Percentiles rank a stretch among this genome's conserved stretches.
Evolutionary conservation across 2,113 vertebrate genomes (phyloP).

Genomic region (Pristiophorus japonicus): DNA sequence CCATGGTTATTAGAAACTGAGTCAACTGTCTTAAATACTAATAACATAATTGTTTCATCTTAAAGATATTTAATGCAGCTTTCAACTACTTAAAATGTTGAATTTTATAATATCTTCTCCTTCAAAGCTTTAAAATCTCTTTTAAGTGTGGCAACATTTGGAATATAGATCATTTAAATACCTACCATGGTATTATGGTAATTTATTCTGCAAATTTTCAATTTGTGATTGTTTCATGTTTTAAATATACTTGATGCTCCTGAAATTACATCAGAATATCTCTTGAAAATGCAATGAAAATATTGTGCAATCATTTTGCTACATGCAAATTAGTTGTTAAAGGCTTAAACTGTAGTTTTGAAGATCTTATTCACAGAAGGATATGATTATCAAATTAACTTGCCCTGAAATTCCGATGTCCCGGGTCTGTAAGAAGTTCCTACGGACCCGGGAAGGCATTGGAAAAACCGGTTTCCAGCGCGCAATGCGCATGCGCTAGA

Average conservation of each 20-base stretch:
- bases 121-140: background rate
- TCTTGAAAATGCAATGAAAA: background rate
- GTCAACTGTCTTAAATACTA: background rate
- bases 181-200: background rate
- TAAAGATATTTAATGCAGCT: background rate
- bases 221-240: conserved; percentile 14
- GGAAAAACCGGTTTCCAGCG: too few species aligned
- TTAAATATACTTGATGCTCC: background rate
- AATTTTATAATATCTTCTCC: background rate
- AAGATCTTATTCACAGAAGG: background rate
- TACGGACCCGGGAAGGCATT: too few species aligned
- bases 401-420: too few species aligned
- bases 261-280: background rate
- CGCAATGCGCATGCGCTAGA: too few species aligned
- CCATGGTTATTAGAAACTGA: background rate
- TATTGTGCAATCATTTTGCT: background rate
- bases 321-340: background rate
- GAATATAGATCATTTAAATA: background rate
- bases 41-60: background rate
- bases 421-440: too few species aligned
- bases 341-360: background rate
- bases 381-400: background rate
- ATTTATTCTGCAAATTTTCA: background rate
- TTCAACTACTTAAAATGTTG: background rate
- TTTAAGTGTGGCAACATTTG: background rate